Base-by-base conservation (phyloP, 2,113 vertebrate genomes). In the Hippopotamus amphibius region DNA sequence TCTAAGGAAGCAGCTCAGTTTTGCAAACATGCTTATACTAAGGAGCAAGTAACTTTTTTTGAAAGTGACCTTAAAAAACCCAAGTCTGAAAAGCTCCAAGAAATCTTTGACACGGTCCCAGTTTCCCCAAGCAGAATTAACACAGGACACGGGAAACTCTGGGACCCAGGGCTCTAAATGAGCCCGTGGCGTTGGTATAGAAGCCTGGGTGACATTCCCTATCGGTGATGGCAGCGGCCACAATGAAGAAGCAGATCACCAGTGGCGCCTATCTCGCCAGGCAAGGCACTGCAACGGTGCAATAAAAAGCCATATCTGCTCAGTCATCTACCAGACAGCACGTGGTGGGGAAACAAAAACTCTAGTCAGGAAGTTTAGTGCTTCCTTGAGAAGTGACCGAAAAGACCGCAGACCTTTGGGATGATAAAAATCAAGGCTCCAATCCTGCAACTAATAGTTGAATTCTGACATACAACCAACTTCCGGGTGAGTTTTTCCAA, bases 51-150 rank as follows among this genome's bases (percentile, higher is more conserved):
- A 63, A 89, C 12, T n/a, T 80, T 26, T 92, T 90, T 46, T 14
- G 5, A 69, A 86, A 68, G 28, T 86, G 59, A 74, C 53, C 30
- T 88, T 86, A 59, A 93, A 93, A 97, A 87, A 50, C 37, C 5
- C 41, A 95, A 50, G 46, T 86, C 8, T 89, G 50, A 48, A 95
- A 91, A 98, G 87, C 63, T 68, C 55, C 65, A 81, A 82, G 63
- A 85, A 48, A 79, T 41, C 88, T 92, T 57, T 74, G 66, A 83
- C 24, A 79, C 6, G 41, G 61, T 74, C 71, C 55, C 43, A 87
- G 24, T 43, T 74, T 79, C 59, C 30, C 48, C 77, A 93, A 69
- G 71, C 9, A 72, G 33, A 89, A 82, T 8, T 6, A 28, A 82
- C 94, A 93, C 4, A 66, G 65, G 16, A 59, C 6, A 8, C 30